Conservation (phyloP, 2,797 vertebrate species). For the Microhierax caerulescens region DNA sequence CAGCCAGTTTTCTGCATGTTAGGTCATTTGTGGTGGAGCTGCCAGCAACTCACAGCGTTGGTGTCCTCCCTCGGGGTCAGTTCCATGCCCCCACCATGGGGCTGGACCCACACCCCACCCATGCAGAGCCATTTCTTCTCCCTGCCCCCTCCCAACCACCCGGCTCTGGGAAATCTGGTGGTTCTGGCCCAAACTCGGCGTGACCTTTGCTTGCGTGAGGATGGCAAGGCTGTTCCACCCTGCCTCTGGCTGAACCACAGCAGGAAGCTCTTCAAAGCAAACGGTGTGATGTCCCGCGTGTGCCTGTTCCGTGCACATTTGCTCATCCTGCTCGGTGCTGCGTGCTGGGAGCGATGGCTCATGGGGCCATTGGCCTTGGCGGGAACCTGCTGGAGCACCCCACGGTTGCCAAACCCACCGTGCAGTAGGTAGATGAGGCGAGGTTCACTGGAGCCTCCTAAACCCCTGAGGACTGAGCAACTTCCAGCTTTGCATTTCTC, state of each 20-base stretch:
- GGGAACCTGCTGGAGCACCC: background rate
- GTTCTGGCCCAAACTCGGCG: background rate
- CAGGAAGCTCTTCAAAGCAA: background rate
- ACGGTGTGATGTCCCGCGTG: accelerated
- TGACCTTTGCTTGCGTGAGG: background rate
- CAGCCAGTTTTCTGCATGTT: background rate
- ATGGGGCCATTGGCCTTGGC: accelerated
- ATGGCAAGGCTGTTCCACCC: background rate
- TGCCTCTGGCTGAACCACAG: background rate
- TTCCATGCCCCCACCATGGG: background rate
- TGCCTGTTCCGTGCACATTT: accelerated
- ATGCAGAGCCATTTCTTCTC: background rate
- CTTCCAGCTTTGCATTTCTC: background rate
- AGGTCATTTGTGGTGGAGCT: background rate
- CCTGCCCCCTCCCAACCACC: background rate
- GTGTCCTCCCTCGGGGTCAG: background rate
- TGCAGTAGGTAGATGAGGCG: background rate
- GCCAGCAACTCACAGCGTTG: background rate
- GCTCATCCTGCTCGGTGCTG: background rate
- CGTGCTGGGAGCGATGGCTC: background rate
- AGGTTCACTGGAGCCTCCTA: background rate
- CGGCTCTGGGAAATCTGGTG: background rate
- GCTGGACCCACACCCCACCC: background rate
- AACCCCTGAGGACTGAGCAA: background rate
- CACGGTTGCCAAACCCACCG: background rate